phyloP scores from a whole-genome alignment of 2,797 vertebrate species.

The Neostethus bicornis region DNA sequence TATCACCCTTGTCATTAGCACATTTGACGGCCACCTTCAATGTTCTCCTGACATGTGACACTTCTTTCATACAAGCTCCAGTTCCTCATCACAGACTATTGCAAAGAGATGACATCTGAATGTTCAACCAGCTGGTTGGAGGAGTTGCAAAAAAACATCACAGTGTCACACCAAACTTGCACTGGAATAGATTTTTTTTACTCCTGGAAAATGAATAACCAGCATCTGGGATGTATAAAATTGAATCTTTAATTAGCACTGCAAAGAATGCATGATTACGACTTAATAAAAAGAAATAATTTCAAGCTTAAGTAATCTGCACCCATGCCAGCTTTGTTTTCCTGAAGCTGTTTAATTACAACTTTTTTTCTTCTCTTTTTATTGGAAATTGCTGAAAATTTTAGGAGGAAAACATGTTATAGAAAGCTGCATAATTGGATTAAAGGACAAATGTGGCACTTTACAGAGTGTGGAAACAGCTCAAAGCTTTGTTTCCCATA shows the following conservation, averaged over 20 bases:
- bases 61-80: slow-evolving; percentile 29
- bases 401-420: slow-evolving; percentile 50
- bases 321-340: slow-evolving; percentile 79
- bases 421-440: slow-evolving; percentile 37
- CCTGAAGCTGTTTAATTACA: slow-evolving; percentile 57
- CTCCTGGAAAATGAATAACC: slow-evolving; percentile 66
- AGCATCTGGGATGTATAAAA: slow-evolving; percentile 87
- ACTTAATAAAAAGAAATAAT: slow-evolving; percentile 80
- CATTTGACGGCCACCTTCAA: slow-evolving; percentile 43
- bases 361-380: slow-evolving; percentile 61
- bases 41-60: slow-evolving; percentile 47
- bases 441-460: slow-evolving; percentile 33
- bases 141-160: slow-evolving; percentile 33
- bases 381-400: slow-evolving; percentile 63
- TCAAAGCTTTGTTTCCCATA: slow-evolving; percentile 43
- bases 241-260: slow-evolving; percentile 84
- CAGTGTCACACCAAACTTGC: slow-evolving; percentile 41
- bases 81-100: slow-evolving; percentile 2
- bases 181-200: slow-evolving; percentile 36
- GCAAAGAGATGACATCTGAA: slow-evolving; percentile 55
- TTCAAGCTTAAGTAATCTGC: slow-evolving; percentile 81
- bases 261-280: slow-evolving; percentile 77
- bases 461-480: slow-evolving; percentile 30
- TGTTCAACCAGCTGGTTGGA: slow-evolving; percentile 38
- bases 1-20: slow-evolving; percentile 51